These are phyloP conservation scores for Unio delphinus DNA, from an alignment of 2,888 invertebrate genomes.

Conservation along the genomic window DNA sequence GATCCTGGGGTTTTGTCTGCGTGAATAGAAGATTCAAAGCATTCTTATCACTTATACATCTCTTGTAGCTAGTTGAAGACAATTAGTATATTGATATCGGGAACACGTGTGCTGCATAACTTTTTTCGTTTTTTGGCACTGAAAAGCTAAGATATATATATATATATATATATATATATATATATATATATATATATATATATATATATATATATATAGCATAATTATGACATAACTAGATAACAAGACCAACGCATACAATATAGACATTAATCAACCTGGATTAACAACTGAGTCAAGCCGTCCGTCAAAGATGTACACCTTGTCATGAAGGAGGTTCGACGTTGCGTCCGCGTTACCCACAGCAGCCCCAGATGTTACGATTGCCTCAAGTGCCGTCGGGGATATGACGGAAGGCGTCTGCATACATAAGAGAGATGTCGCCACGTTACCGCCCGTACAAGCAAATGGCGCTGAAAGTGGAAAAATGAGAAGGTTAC, in stretches of 20 bases:
- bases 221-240: too few species aligned
- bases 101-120: too few species aligned
- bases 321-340: slow-evolving; percentile 55
- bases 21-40: too few species aligned
- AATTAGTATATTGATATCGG: too few species aligned
- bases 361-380: slow-evolving; percentile 29
- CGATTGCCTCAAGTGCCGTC: slow-evolving; percentile 20
- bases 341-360: slow-evolving; percentile 63
- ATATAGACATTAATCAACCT: slow-evolving; percentile 41
- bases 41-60: too few species aligned
- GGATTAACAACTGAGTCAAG: slow-evolving; percentile 64
- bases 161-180: too few species aligned
- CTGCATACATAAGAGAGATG: slow-evolving; percentile 38
- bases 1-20: too few species aligned
- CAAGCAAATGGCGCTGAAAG: slow-evolving; percentile 44
- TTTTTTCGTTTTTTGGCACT: too few species aligned
- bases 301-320: slow-evolving; percentile 66
- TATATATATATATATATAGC: too few species aligned
- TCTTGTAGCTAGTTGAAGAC: too few species aligned
- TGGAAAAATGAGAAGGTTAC: neutral
- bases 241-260: neutral
- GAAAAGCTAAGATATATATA: too few species aligned
- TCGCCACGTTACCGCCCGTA: slow-evolving; percentile 30
- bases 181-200: too few species aligned
- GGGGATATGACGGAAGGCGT: slow-evolving; percentile 33